Percentiles rank a stretch among this genome's conserved stretches.
These are phyloP conservation scores for Amphiduros pacificus DNA, from an alignment of 2,888 invertebrate species.

Conservation along the genomic window DNA sequence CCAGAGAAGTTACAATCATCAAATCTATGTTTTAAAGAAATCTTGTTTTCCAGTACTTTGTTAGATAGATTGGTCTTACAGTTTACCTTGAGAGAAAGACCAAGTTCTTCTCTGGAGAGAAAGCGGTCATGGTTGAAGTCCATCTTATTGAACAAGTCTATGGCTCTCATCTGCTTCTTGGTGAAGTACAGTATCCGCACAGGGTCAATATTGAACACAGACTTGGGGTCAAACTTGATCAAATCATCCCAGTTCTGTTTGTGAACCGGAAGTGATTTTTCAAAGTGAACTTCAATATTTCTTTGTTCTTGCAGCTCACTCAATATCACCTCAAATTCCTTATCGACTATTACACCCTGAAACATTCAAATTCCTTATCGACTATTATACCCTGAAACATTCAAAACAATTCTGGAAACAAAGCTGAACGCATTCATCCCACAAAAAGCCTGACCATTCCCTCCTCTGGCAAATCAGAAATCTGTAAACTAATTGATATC, in stretches of 20 bases:
- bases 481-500: too few relatives aligned
- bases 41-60: too few relatives aligned
- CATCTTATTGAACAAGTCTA: constrained; percentile 30
- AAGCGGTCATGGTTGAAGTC: constrained; percentile 22
- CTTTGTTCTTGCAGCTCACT: constrained; percentile 37
- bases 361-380: too few relatives aligned
- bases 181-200: constrained; percentile 44
- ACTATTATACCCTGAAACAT: too few relatives aligned
- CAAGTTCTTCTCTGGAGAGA: constrained; percentile 37
- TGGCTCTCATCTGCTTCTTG: constrained; percentile 40
- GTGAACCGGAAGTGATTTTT: constrained; percentile 33
- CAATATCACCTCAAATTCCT: constrained; percentile 41
- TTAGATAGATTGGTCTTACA: too few relatives aligned
- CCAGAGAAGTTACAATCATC: too few relatives aligned
- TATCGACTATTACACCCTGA: constrained; percentile 51
- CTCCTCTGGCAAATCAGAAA: too few relatives aligned
- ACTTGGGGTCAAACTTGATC: constrained; percentile 29
- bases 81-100: too few relatives aligned
- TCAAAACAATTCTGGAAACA: too few relatives aligned
- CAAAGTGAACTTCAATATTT: constrained; percentile 40
- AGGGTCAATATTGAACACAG: constrained; percentile 47
- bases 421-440: too few relatives aligned
- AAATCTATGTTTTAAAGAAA: too few relatives aligned
- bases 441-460: too few relatives aligned
- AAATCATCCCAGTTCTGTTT: constrained; percentile 13